These are phyloP conservation scores for Enhydra lutris DNA, from an alignment of 2,113 vertebrate genomes.

Conservation along the genomic window DNA sequence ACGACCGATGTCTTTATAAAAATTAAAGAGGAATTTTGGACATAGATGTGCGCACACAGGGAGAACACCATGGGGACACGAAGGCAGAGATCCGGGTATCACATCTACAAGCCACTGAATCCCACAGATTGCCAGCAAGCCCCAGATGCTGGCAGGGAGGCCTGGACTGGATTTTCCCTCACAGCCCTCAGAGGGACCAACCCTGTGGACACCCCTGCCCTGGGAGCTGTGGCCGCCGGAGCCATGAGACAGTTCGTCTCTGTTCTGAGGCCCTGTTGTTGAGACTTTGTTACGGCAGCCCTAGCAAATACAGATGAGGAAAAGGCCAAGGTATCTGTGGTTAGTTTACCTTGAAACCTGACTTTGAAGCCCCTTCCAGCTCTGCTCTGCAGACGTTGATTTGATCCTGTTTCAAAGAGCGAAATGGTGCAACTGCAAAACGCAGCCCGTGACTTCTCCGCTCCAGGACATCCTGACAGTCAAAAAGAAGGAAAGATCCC, in stretches of 20 bases:
- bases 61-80: background rate
- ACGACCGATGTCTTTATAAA: background rate
- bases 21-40: background rate
- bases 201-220: background rate
- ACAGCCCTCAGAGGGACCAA: background rate
- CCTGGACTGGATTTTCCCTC: background rate
- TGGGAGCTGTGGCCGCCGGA: background rate
- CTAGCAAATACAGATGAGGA: background rate
- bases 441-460: background rate
- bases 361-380: background rate
- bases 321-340: background rate
- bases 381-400: background rate
- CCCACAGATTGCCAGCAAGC: background rate
- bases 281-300: background rate
- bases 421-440: background rate
- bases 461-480: background rate
- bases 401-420: background rate
- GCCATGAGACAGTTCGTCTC: background rate
- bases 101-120: background rate
- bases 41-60: background rate
- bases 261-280: background rate
- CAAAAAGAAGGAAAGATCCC: background rate
- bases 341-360: background rate
- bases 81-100: accelerated
- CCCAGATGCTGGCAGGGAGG: background rate